Percentiles rank a stretch among this genome's conserved stretches.
phyloP scores from a whole-genome alignment of 2,797 vertebrate species.

The Periophthalmus magnuspinnatus region DNA sequence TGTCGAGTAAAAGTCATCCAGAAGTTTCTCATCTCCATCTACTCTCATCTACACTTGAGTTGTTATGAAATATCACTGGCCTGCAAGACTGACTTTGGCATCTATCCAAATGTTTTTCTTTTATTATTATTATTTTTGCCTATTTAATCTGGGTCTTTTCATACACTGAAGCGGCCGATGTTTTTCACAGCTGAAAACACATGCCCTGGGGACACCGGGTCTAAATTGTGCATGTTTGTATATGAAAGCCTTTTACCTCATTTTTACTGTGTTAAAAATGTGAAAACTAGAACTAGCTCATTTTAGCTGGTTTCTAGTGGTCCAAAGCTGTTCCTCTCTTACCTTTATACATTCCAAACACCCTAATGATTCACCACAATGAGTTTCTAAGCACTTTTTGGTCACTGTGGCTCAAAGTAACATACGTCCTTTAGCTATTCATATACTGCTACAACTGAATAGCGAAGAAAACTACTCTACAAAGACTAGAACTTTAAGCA shows the following conservation, averaged over 20 bases:
- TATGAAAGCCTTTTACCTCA: not conserved
- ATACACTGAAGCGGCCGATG: constrained; percentile 62
- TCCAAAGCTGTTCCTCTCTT: no score
- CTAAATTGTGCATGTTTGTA: constrained; percentile 35
- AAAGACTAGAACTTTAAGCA: no score
- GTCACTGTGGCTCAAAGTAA: no score
- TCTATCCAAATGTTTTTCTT: constrained; percentile 63
- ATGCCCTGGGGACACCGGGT: constrained; percentile 40
- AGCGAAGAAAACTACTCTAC: no score
- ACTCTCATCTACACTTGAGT: not conserved
- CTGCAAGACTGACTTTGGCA: constrained; percentile 41
- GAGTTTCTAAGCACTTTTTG: no score
- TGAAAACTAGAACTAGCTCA: no score
- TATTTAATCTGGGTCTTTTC: constrained; percentile 62
- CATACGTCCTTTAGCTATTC: no score
- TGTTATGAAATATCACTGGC: constrained; percentile 38
- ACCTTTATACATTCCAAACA: no score
- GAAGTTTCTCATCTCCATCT: not conserved
- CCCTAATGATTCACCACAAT: no score
- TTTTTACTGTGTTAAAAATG: no score
- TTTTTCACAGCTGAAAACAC: constrained; percentile 70
- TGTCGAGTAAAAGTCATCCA: not conserved
- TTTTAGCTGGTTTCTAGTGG: no score
- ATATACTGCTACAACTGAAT: no score
- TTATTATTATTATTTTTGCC: constrained; percentile 42